phyloP scores from a whole-genome alignment of 2,888 invertebrate species.

The Eupithecia exiguata region DNA sequence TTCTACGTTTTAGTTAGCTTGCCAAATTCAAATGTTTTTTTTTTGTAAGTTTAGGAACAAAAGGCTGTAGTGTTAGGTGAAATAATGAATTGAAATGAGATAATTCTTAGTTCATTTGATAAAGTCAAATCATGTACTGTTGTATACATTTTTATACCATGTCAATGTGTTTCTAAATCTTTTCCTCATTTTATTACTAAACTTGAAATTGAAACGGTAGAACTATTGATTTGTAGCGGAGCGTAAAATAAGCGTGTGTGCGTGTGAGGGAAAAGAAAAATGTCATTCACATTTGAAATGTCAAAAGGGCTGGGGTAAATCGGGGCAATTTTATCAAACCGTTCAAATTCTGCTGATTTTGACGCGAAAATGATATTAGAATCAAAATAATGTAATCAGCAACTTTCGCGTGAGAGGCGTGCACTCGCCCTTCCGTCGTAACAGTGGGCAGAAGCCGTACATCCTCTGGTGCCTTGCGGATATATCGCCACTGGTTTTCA shows the following conservation, averaged over 20 bases:
- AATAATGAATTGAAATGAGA: too few relatives aligned
- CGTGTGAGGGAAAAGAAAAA: constrained; percentile 59
- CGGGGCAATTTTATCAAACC: constrained; percentile 58
- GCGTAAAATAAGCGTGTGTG: constrained; percentile 40
- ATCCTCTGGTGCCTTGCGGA: constrained; percentile 53
- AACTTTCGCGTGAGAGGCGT: constrained; percentile 60
- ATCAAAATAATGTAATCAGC: constrained; percentile 70
- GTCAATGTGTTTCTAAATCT: background rate
- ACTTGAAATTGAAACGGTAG: background rate
- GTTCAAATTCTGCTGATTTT: constrained; percentile 57
- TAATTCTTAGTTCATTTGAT: too few relatives aligned
- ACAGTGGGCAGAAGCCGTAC: constrained; percentile 46
- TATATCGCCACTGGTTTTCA: constrained; percentile 57
- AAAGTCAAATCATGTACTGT: too few relatives aligned
- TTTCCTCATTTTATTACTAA: background rate
- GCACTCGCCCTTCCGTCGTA: constrained; percentile 56
- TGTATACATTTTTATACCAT: background rate
- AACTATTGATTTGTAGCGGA: constrained; percentile 6
- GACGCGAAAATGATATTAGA: constrained; percentile 59
- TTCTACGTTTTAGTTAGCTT: constrained; percentile 47
- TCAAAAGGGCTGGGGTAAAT: constrained; percentile 72
- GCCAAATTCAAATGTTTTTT: background rate
- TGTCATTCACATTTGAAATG: constrained; percentile 68
- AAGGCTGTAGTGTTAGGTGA: background rate
- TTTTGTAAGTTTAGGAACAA: background rate